A percentile compares a stretch with the other conserved stretches of the same genome.
Conservation (phyloP, 2,888 invertebrate species). For the Linnaemya tessellans region DNA sequence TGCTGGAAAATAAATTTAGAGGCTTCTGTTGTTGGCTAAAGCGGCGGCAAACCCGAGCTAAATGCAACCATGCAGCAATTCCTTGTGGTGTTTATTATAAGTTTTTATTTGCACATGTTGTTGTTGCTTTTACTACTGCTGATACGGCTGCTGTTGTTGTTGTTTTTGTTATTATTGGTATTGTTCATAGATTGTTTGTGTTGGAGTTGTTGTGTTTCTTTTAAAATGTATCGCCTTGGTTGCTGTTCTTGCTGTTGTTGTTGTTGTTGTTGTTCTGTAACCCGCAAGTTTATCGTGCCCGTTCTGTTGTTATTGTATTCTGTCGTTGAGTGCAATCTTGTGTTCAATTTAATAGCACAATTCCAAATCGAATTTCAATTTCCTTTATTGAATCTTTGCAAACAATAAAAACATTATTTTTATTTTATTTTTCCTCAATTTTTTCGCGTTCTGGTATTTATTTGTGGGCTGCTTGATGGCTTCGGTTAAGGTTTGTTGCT, state of each 20-base stretch:
- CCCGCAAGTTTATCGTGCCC: conserved; percentile 20
- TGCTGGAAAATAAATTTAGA: conserved; percentile 22
- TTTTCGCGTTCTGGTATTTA: conserved; percentile 48
- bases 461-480: conserved; percentile 51
- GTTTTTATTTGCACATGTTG: conserved; percentile 29
- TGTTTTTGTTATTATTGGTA: conserved; percentile 25
- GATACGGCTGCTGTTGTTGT: conserved; percentile 12
- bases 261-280: conserved; percentile 14
- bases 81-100: conserved; percentile 63
- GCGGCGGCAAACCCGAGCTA: conserved; percentile 43
- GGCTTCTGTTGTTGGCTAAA: conserved; percentile 54
- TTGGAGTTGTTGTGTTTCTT: neutral
- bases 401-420: conserved; percentile 58
- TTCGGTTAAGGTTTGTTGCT: conserved; percentile 22
- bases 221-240: conserved; percentile 10
- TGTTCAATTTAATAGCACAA: conserved; percentile 76
- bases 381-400: conserved; percentile 73
- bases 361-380: conserved; percentile 76
- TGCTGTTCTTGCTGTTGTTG: conserved; percentile 18
- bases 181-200: conserved; percentile 32
- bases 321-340: conserved; percentile 75
- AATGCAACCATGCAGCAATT: conserved; percentile 67
- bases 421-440: conserved; percentile 25
- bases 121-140: conserved; percentile 22
- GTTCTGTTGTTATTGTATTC: conserved; percentile 20